Conservation (phyloP, 2,113 vertebrate genomes). For the Cygnus buccinator region DNA sequence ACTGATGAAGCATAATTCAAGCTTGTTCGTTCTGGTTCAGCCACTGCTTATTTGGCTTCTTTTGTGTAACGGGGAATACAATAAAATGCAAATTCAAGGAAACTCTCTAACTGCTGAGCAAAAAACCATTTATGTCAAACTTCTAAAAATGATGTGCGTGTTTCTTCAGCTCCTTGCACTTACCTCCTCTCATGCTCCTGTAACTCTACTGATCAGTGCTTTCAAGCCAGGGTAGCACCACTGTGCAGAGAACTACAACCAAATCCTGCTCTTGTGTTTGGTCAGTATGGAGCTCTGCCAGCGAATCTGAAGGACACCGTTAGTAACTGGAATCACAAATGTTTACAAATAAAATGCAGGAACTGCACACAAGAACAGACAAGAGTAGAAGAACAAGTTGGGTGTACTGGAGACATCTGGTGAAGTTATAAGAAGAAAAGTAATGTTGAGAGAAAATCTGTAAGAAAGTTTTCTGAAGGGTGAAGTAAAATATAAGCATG, state of each 20-base stretch:
- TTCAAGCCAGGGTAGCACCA: not conserved
- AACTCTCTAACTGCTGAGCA: constrained; percentile 18
- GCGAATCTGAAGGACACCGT: not conserved
- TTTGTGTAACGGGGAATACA: constrained; percentile 23
- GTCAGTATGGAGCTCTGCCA: not conserved
- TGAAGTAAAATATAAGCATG: not conserved
- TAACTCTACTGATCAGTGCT: not conserved
- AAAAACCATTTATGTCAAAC: not conserved
- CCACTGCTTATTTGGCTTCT: constrained; percentile 31
- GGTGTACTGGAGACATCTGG: not conserved
- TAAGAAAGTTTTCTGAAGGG: not conserved
- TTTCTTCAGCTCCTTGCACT: constrained; percentile 31
- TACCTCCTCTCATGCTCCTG: constrained; percentile 22
- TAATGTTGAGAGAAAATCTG: not conserved
- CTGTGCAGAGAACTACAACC: not conserved
- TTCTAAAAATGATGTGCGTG: not conserved
- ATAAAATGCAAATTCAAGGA: not conserved
- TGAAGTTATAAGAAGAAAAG: not conserved
- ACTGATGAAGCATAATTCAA: constrained; percentile 41
- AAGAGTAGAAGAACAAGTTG: not conserved
- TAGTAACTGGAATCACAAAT: not conserved
- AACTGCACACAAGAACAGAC: not conserved
- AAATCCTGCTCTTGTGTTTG: not conserved
- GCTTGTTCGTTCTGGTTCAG: constrained; percentile 58
- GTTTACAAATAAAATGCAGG: not conserved